Evolutionary conservation across 2,888 invertebrate species (phyloP).

Genomic region (Gryllus longicercus): DNA sequence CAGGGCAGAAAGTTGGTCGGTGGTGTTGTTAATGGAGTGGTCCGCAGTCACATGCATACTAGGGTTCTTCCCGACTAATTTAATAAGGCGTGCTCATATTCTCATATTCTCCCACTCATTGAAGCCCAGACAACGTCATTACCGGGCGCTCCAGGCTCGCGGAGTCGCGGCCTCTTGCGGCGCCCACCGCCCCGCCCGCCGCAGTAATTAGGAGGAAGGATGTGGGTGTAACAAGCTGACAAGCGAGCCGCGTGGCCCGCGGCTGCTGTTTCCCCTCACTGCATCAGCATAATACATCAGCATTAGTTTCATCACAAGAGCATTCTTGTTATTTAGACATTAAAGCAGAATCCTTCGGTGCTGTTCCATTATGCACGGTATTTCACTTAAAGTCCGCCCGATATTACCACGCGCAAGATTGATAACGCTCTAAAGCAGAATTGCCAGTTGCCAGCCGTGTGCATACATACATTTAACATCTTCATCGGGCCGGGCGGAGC

Average conservation of each 20-base stretch:
- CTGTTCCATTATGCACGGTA: background rate
- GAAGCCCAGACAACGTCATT: background rate
- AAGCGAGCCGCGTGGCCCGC: background rate
- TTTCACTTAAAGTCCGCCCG: constrained; percentile 8
- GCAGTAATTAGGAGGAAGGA: constrained; percentile 3
- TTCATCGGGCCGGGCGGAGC: background rate
- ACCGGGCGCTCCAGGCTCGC: background rate
- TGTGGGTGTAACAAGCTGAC: constrained; percentile 2
- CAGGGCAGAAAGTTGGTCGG: background rate
- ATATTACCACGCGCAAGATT: constrained; percentile 2
- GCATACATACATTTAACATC: constrained; percentile 3
- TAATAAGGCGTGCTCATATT: constrained; percentile 17
- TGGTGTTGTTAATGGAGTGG: background rate
- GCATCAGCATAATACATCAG: constrained; percentile 2
- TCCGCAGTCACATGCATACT: background rate
- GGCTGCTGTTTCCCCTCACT: background rate
- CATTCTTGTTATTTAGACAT: constrained; percentile 17
- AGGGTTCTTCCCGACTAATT: background rate
- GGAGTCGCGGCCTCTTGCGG: background rate
- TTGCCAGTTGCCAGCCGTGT: constrained; percentile 8
- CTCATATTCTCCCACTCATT: background rate
- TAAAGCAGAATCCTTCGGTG: background rate
- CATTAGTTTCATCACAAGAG: background rate
- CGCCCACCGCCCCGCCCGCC: background rate
- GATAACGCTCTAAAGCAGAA: background rate